These are phyloP conservation scores for Monopterus albus DNA, from an alignment of 2,113 vertebrate genomes.

Conservation along the genomic window DNA sequence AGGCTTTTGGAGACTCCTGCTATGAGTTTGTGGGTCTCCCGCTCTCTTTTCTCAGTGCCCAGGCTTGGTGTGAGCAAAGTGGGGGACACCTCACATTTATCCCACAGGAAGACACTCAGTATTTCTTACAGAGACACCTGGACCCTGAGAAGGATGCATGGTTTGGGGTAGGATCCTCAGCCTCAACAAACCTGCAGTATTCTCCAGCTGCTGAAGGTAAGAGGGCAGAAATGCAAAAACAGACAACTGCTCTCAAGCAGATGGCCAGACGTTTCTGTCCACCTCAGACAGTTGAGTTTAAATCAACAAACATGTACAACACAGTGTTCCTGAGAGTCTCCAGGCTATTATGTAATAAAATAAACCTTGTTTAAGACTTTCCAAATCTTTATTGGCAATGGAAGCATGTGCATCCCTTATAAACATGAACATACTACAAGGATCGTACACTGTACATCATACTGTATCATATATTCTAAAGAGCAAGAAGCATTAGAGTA, in stretches of 20 bases:
- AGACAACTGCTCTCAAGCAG: not conserved
- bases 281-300: not conserved
- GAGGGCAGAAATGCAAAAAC: not conserved
- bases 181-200: constrained; percentile 52
- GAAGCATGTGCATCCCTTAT: no score
- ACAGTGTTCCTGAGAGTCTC: no score
- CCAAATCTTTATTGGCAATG: no score
- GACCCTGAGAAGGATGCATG: constrained; percentile 84
- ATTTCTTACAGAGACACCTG: constrained; percentile 86
- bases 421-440: no score
- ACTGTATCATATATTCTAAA: no score
- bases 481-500: not conserved
- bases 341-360: no score
- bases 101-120: constrained; percentile 84
- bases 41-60: constrained; percentile 79
- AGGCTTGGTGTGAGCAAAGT: constrained; percentile 89
- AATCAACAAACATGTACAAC: not conserved
- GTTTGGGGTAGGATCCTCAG: constrained; percentile 82
- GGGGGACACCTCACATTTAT: constrained; percentile 91
- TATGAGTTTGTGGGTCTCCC: constrained; percentile 86
- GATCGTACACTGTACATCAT: no score
- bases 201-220: constrained; percentile 70
- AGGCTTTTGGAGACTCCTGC: constrained; percentile 84
- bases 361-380: no score
- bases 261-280: not conserved